Conservation (phyloP, 2,888 invertebrate species). For the Cheiracanthium punctorium region DNA sequence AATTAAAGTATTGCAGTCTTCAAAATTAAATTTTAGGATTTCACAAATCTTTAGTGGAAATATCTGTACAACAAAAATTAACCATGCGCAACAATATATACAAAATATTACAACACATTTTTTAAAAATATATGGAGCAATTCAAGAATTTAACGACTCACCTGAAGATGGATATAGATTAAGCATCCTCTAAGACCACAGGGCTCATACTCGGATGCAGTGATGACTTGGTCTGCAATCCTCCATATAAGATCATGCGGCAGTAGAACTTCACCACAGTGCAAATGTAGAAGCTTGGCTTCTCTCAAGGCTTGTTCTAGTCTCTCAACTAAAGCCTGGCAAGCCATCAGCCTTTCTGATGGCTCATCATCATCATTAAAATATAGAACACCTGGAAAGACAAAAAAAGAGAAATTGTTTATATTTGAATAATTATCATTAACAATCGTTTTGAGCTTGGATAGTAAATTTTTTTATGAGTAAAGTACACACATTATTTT, state of each 20-base stretch:
- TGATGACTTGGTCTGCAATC: constrained; percentile 86
- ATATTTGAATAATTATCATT: too few species aligned
- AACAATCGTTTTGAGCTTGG: too few species aligned
- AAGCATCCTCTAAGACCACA: constrained; percentile 90
- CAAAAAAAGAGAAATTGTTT: background rate
- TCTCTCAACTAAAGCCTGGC: constrained; percentile 80
- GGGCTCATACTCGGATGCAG: constrained; percentile 90
- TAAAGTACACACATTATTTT: too few species aligned
- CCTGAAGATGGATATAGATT: constrained; percentile 88
- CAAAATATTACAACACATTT: too few species aligned
- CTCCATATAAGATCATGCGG: constrained; percentile 88
- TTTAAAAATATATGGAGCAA: too few species aligned
- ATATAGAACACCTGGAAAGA: constrained; percentile 44
- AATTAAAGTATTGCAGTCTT: too few species aligned
- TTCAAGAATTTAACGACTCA: background rate
- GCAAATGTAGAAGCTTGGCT: constrained; percentile 87
- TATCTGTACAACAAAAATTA: too few species aligned
- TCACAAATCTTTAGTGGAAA: too few species aligned
- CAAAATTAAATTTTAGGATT: too few species aligned
- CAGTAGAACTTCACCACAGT: constrained; percentile 89
- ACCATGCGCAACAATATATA: too few species aligned
- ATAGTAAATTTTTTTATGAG: too few species aligned
- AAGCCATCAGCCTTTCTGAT: constrained; percentile 51
- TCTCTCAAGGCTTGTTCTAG: constrained; percentile 87
- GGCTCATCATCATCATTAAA: constrained; percentile 57